Evolutionary conservation across 2,113 vertebrate genomes (phyloP).

Genomic region (Chlorodrepanis virens): DNA sequence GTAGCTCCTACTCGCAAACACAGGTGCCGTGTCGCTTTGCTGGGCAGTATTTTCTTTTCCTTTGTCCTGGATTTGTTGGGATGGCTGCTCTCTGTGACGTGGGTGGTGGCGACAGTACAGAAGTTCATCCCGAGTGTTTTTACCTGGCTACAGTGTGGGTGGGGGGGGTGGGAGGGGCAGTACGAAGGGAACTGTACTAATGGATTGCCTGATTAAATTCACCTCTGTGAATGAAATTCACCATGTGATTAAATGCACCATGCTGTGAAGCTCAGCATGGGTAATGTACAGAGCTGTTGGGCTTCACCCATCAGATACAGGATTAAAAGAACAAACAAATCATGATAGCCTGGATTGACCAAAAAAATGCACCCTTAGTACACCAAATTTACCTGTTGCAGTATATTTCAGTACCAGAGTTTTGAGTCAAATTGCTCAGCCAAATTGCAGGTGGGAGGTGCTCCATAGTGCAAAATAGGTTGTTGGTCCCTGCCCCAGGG

Average conservation of each 20-base stretch:
- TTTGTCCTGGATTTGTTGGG: not conserved
- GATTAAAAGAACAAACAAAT: not conserved
- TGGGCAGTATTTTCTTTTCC: conserved; percentile 4
- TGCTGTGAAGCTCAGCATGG: not conserved
- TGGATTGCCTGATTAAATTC: not conserved
- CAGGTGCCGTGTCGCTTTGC: conserved; percentile 22
- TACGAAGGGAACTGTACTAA: not conserved
- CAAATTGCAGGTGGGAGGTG: not conserved
- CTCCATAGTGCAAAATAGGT: not conserved
- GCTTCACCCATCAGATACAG: not conserved
- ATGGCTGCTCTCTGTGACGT: fast-evolving
- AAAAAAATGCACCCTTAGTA: not conserved
- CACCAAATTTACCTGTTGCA: not conserved
- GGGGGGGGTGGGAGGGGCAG: not conserved
- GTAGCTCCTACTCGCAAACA: not conserved
- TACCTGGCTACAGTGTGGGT: not conserved
- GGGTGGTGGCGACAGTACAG: not conserved
- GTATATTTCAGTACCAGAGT: not conserved
- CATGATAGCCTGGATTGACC: not conserved
- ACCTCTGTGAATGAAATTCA: not conserved
- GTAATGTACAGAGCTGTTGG: not conserved
- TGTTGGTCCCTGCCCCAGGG: not conserved
- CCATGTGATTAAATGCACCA: not conserved
- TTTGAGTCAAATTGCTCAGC: conserved; percentile 19
- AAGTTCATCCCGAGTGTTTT: not conserved